Conservation (phyloP, 2,113 vertebrate genomes). For the Sorex araneus region DNA sequence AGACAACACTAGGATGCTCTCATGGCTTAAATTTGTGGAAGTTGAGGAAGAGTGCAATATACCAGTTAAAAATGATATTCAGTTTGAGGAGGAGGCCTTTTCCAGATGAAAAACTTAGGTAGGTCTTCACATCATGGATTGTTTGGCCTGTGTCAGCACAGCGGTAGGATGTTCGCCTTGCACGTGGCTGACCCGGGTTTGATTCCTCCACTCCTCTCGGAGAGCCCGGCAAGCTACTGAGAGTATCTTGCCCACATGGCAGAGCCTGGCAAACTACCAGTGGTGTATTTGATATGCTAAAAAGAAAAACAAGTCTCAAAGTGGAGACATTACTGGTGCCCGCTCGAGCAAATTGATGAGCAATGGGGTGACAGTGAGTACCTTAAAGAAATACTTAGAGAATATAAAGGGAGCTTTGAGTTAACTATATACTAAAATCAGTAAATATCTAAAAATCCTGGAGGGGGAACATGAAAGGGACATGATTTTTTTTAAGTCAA, state of each 20-base stretch:
- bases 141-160: not conserved
- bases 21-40: not conserved
- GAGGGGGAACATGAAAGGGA: not conserved
- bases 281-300: too few species aligned
- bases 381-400: slow-evolving; percentile 9
- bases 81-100: not conserved
- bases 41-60: not conserved
- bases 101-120: not conserved
- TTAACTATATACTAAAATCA: slow-evolving; percentile 33
- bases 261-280: too few species aligned
- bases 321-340: too few species aligned
- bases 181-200: too few species aligned
- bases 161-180: not conserved
- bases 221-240: too few species aligned
- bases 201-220: too few species aligned
- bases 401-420: not conserved
- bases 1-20: too few species aligned
- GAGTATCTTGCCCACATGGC: too few species aligned
- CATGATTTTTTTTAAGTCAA: not conserved
- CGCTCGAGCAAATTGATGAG: too few species aligned
- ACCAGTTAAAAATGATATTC: not conserved
- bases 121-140: not conserved
- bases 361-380: too few species aligned
- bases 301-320: too few species aligned
- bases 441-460: not conserved